Base-by-base conservation (phyloP, 2,888 invertebrate species). In the Oxyteleia sp. region DNA sequence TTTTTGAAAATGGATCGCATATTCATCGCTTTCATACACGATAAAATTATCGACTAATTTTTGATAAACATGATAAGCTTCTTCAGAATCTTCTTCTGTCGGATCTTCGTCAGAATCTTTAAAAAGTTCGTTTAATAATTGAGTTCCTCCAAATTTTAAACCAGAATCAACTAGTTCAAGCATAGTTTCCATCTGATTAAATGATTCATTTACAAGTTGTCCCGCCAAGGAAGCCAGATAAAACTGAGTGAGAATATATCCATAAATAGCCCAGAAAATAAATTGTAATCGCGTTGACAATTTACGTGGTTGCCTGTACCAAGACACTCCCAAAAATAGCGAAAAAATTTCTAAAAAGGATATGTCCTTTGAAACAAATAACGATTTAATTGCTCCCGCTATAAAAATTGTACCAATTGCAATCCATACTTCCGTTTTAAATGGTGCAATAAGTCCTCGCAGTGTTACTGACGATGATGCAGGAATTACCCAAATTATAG, bases 81-180 rank as follows among this genome's bases (percentile, higher is more conserved):
- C 78, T 16, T 10, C 16, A 45, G 45, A 4, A 13, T 35, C 94
- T 63, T 94, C 94, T 32, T n/a, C n/a, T n/a, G 94, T 94, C 0
- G 94, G 94, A 7, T 53, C 53, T n/a, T 16, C 94, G 71, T 95
- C 92, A 26, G 84, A 75, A 74, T 71, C 61, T n/a, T 16, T 15
- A 68, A 90, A 89, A 55, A 90, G 75, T 51, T 86, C 79, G 87
- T 4, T 90, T 87, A 87, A 55, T 2, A 63, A 51, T 0, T 41
- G n/a, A 0, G 66, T 76, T 0, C 90, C 89, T 4, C 90, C 91
- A 0, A 87, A 55, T 4, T 71, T 32, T 10, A 90, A 82, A 2
- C 84, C 86, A 0, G 91, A 89, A 0, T 79, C 43, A 0, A 87
- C 18, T 13, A 93, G 49, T 5, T 92, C 88, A 2, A 72, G 15